These are phyloP conservation scores for Margarornis squamiger DNA, from an alignment of 2,797 vertebrate genomes.

Conservation along the genomic window DNA sequence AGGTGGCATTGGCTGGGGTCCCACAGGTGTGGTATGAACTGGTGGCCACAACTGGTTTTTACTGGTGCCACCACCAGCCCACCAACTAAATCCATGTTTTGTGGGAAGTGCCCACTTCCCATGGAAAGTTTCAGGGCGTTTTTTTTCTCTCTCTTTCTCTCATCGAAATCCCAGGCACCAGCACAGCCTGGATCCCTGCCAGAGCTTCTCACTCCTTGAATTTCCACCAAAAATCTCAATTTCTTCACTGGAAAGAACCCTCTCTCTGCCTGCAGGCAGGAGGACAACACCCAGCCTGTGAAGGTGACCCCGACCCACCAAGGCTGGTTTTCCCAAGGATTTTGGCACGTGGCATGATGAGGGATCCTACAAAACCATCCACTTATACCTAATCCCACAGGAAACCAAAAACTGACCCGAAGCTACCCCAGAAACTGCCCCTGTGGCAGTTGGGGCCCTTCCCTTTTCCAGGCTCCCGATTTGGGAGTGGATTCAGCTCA, in stretches of 20 bases:
- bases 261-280: not conserved
- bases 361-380: not conserved
- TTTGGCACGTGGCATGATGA: fast-evolving
- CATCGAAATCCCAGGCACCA: not conserved
- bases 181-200: not conserved
- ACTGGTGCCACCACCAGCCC: not conserved
- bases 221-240: constrained; percentile 2
- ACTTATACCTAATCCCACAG: fast-evolving
- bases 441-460: fast-evolving
- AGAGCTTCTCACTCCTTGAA: constrained; percentile 6
- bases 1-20: not conserved
- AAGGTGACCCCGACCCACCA: not conserved
- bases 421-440: not conserved
- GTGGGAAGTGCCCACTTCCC: not conserved
- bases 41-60: not conserved
- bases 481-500: not conserved
- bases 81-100: not conserved
- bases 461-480: fast-evolving
- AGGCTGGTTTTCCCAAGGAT: not conserved
- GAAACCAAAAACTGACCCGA: fast-evolving
- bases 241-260: not conserved
- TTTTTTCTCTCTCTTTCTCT: not conserved
- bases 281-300: not conserved
- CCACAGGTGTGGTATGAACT: fast-evolving
- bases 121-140: constrained; percentile 24